Percentiles rank a stretch among this genome's conserved stretches.
Conservation (phyloP, 2,797 vertebrate species). For the Oreonectes daqikongensis region DNA sequence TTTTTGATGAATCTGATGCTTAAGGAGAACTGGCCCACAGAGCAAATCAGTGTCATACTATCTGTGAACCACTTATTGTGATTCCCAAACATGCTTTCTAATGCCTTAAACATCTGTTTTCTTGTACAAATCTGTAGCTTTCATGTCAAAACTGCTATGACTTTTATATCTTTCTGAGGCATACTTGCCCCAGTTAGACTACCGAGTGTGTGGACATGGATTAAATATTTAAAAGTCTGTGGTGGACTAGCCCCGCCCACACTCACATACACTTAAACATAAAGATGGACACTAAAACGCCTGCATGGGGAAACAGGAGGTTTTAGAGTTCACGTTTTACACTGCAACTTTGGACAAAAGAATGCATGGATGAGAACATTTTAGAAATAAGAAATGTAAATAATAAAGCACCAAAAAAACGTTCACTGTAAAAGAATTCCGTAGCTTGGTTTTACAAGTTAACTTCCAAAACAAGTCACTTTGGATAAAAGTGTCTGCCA, state of each 20-base stretch:
- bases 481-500: too few relatives aligned
- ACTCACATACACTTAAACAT: not conserved
- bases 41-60: conserved; percentile 21
- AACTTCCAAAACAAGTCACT: too few relatives aligned
- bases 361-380: too few relatives aligned
- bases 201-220: conserved; percentile 7
- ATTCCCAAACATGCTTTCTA: conserved; percentile 9
- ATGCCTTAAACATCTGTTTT: conserved; percentile 5
- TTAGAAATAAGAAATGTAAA: too few relatives aligned
- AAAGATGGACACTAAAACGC: conserved; percentile 1
- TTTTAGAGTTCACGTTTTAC: not conserved
- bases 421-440: too few relatives aligned
- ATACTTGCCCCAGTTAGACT: not conserved
- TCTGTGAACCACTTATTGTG: not conserved
- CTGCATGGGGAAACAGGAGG: not conserved
- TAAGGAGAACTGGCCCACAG: conserved; percentile 10
- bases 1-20: conserved; percentile 37
- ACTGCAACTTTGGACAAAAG: too few relatives aligned
- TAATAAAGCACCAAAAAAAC: too few relatives aligned
- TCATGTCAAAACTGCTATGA: not conserved
- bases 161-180: not conserved
- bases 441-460: too few relatives aligned
- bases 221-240: conserved; percentile 36
- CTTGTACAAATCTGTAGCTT: not conserved
- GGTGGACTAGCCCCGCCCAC: not conserved